Evolutionary conservation across 2,797 vertebrate species (phyloP), one percentile per base, ranked within the genome.

Genomic region (Pitangus sulphuratus): DNA sequence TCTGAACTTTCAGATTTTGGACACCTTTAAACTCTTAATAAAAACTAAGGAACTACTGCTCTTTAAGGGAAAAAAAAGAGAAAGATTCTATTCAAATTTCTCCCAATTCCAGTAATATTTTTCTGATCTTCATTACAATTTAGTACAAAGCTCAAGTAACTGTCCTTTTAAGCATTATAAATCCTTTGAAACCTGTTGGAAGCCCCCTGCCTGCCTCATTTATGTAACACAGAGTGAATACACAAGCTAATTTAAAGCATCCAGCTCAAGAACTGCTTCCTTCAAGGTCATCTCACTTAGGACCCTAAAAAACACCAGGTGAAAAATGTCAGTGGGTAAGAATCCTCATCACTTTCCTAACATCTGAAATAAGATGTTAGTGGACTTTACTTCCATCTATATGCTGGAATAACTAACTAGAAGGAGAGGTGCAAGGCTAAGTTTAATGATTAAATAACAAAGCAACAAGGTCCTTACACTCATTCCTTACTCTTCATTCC

Each of bases 381-480:
- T 50, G 48, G 48, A 50, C 26, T 50, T 28, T 50, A 50, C 15
- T 30, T 51, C 28, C 30, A 33, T 22, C 39, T 19, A 16, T 15
- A 17, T 8, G 9, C 4, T 39, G 24, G 15, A 66, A 54, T 54
- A 81, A 69, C 19, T 86, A 57, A 65, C n/a, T 64, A 58, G 51
- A 77, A 54, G 28, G 39, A 84, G 42, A 81, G 20, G 11, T 56
- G 40, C 71, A 91, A 79, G 71, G 35, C 15, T 26, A 76, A 56
- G 57, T 47, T 79, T 87, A 87, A 84, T 84, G 42, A 87, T 89
- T 93, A 89, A 87, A 87, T 19, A 78, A 70, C 45, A 14, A 71
- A 76, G 13, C 25, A 70, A 35, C 33, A 58, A 78, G 25, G 45
- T 71, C 58, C 45, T 84, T 35, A 74, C 2, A 6, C n/a, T 85